Evolutionary conservation across 2,888 invertebrate genomes (phyloP), one percentile per base, ranked within the genome.

Genomic region (Hypomecis punctinalis): DNA sequence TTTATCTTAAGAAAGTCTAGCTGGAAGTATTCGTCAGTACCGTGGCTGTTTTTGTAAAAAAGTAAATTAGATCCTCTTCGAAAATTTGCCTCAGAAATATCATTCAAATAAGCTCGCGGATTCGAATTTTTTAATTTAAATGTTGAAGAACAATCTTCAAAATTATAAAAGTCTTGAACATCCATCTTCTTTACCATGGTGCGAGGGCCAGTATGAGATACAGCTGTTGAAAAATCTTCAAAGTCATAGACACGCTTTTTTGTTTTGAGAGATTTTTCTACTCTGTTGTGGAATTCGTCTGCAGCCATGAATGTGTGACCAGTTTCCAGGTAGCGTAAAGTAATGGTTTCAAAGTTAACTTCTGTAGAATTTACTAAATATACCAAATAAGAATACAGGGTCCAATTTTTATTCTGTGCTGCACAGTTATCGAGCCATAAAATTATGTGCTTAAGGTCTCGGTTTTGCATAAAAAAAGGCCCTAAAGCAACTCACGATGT

Each of bases 281-380:
- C 46, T 46, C 46, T 46, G 46, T 52, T 40, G 40, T 52, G 52
- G 23, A 81, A 80, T 55, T 74, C 72, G 66, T 80, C 81, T 13
- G 78, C 76, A 56, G 76, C 73, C 76, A 79, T 81, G 49, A 75
- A 79, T 46, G 78, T 78, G 47, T 80, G 80, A 40, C 78, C 76
- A 61, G 60, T 62, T 39, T 75, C 74, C 53, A 80, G 70, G 63
- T 75, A 80, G 63, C 70, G 71, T 37, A 72, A 40, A 49, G 59
- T 67, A 45, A 75, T 67, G 45, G 49, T 55, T 61, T 69, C 68
- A 65, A 70, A 67, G 68, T 74, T 77, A 1, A 66, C 60, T 47
- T 48, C 66, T 23, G 13, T 47, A 33, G 63, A 61, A 40, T 69
- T 61, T 57, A 77, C 62, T 61, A 77, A 61, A 61, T 61, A 47